phyloP scores from a whole-genome alignment of 2,797 vertebrate genomes.

The Zalophus californianus region DNA sequence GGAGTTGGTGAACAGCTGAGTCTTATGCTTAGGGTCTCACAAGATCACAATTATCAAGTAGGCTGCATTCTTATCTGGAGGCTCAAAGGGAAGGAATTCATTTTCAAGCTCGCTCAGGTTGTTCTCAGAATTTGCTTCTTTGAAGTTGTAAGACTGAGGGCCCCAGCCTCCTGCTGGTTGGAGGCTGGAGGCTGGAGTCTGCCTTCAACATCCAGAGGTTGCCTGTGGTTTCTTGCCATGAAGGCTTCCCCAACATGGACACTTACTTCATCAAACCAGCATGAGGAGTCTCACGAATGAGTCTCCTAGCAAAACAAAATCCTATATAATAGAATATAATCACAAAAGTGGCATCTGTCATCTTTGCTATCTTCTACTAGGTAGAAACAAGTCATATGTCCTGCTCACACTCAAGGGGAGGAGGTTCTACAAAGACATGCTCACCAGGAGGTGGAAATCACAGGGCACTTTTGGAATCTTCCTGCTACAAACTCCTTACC shows the following conservation, averaged over 20 bases:
- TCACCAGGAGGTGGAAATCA: not conserved
- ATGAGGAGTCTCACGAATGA: not conserved
- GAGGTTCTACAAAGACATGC: not conserved
- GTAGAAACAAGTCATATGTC: not conserved
- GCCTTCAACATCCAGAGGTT: not conserved
- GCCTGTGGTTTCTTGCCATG: not conserved
- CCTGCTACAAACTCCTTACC: not conserved
- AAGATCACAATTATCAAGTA: not conserved
- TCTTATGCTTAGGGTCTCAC: not conserved
- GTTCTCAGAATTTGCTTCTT: too few species aligned
- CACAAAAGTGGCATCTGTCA: not conserved
- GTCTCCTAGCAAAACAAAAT: not conserved
- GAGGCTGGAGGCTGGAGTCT: not conserved
- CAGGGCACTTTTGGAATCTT: not conserved
- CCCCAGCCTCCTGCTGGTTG: too few species aligned
- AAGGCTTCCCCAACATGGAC: not conserved
- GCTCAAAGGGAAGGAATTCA: too few species aligned
- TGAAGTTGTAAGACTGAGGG: too few species aligned
- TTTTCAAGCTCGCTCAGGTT: too few species aligned
- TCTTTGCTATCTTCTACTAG: not conserved
- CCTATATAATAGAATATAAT: not conserved
- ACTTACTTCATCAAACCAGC: not conserved
- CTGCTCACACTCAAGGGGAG: not conserved
- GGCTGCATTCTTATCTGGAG: not conserved
- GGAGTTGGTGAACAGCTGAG: rapidly evolving